Evolutionary conservation across 2,888 invertebrate genomes (phyloP).

Genomic region (Cryptus viduatorius): DNA sequence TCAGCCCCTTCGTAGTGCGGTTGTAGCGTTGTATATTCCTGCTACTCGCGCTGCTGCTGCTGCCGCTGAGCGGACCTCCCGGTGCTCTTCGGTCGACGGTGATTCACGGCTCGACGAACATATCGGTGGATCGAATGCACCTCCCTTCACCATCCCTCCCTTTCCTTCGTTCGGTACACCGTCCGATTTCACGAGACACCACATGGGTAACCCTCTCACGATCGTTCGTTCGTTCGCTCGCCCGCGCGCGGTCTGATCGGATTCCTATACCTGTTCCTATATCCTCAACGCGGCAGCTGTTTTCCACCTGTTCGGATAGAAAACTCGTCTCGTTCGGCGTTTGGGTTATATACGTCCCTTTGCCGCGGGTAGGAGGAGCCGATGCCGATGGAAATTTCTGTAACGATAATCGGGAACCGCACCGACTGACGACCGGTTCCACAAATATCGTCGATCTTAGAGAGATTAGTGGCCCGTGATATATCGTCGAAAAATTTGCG

Average conservation of each 20-base stretch:
- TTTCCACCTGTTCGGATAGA: slow-evolving; percentile 68
- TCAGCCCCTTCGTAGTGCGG: slow-evolving; percentile 53
- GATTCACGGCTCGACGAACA: slow-evolving; percentile 57
- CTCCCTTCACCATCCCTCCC: slow-evolving; percentile 43
- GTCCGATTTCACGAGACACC: slow-evolving; percentile 64
- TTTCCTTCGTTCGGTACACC: slow-evolving; percentile 35
- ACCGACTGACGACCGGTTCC: too few species aligned
- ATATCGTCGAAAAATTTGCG: too few species aligned
- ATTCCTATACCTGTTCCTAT: slow-evolving; percentile 58
- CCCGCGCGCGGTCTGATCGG: slow-evolving; percentile 51
- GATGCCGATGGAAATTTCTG: background rate
- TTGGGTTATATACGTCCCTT: slow-evolving; percentile 45
- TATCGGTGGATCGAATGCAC: slow-evolving; percentile 33
- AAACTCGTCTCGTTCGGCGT: slow-evolving; percentile 45
- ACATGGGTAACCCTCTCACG: slow-evolving; percentile 47
- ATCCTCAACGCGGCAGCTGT: slow-evolving; percentile 55
- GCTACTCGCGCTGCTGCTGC: slow-evolving; percentile 11
- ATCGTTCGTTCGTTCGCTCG: slow-evolving; percentile 10
- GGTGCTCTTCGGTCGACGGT: slow-evolving; percentile 63
- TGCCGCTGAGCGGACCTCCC: slow-evolving; percentile 52
- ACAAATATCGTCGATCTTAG: too few species aligned
- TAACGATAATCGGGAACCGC: slow-evolving; percentile 38
- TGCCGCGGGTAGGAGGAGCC: background rate
- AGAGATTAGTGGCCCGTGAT: too few species aligned
- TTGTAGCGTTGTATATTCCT: slow-evolving; percentile 20